Percentiles rank a stretch among this genome's conserved stretches.
These are phyloP conservation scores for Oconnorella tubifera DNA, from an alignment of 2,888 invertebrate genomes.

Conservation along the genomic window DNA sequence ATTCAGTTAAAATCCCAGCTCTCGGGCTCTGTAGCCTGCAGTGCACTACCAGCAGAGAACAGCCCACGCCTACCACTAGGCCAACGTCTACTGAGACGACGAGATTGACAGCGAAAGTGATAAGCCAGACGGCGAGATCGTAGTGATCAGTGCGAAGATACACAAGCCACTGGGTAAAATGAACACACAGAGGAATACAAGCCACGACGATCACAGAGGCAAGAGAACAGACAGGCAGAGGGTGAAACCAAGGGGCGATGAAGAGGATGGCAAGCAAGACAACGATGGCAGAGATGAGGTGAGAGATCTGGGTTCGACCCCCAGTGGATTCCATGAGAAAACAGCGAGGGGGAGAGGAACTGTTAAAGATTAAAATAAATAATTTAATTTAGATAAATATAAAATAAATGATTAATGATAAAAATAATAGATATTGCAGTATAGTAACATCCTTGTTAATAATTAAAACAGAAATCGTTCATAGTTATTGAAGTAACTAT, in stretches of 20 bases:
- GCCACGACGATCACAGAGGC: constrained; percentile 57
- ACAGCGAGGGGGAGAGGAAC: constrained; percentile 52
- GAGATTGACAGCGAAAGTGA: constrained; percentile 43
- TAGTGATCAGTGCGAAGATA: constrained; percentile 74
- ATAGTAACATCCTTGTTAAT: too few species aligned
- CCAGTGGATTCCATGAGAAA: constrained; percentile 52
- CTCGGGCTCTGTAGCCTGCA: constrained; percentile 44
- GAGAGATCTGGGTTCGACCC: constrained; percentile 44
- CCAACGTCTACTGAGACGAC: constrained; percentile 50
- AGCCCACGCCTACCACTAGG: constrained; percentile 46
- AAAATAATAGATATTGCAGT: too few species aligned
- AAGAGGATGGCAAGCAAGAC: constrained; percentile 46
- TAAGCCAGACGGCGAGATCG: constrained; percentile 65
- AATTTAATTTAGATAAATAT: too few species aligned
- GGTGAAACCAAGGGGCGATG: constrained; percentile 45
- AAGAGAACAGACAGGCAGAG: constrained; percentile 51
- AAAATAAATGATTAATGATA: too few species aligned
- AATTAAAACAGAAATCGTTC: too few species aligned
- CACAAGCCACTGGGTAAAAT: constrained; percentile 64
- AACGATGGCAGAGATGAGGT: constrained; percentile 43
- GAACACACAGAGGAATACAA: constrained; percentile 60
- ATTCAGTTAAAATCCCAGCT: neutral
- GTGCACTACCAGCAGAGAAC: constrained; percentile 46
- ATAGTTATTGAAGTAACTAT: too few species aligned
- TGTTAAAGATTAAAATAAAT: too few species aligned